Evolutionary conservation across 2,888 invertebrate genomes (phyloP), one percentile per base, ranked within the genome.

Genomic region (Macrophya annulata): DNA sequence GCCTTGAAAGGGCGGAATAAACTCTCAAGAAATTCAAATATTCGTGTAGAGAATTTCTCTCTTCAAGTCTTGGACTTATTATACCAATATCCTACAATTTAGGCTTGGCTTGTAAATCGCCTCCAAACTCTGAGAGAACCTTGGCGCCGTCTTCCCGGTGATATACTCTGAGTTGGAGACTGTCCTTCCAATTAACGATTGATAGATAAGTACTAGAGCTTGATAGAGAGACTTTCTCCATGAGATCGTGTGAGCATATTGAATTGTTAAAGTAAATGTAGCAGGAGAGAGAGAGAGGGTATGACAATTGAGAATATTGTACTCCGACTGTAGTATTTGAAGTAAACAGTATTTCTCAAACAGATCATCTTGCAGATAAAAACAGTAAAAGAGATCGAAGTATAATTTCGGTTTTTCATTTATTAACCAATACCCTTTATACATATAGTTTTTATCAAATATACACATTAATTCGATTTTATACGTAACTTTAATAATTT

Each of bases 181-280:
- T 94, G 15, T 96, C 96, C 87, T 96, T 96, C 99, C 99, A 99
- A 93, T 98, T 99, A 17, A 96, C 95, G 86, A 97, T 94, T 4
- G 98, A 97, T 86, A 94, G 96, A 21, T 95, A 93, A 86, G 99
- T 94, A 94, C 98, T 95, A 0, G 97, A 97, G 87, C 96, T 96
- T 17, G 97, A 96, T 85, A 99, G 93, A 0, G 96, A 95, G 1
- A 99, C 97, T 94, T 97, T 97, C 77, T 96, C 93, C 0, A 98
- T 96, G 71, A 98, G 98, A 95, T 98, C 98, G 96, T 15, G 8
- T 12, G 8, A 4, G 40, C 25, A 12, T 21, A 25, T 62, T 25
- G 12, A 25, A 8, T 4, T 17, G 43, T 40, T 37, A 8, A 8
- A n/a, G 40, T 37, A 71, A 72, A 72, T 31, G 3, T n/a, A 40